Base-by-base conservation (phyloP, 1,140 invertebrate genomes). In the Cydia strobilella region DNA sequence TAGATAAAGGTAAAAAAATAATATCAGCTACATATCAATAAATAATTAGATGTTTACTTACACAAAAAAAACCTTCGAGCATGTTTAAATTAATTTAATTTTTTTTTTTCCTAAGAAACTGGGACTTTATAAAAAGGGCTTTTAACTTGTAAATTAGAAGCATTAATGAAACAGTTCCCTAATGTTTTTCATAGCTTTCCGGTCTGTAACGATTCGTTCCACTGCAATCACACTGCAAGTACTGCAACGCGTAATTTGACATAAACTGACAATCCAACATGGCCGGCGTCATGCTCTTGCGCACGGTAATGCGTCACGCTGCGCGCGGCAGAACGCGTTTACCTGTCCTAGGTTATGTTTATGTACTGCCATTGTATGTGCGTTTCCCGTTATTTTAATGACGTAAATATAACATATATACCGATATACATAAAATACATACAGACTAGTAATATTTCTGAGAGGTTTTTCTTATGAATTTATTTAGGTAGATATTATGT, bases 271-370 rank as follows among this genome's bases (percentile, higher is more conserved):
- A 42, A 39, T 65, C 65, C 65, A 69, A 69, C 6, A 69, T 69
- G 65, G 65, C 65, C 27, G 35, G 27, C 35, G 65, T 39, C 65
- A 69, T 39, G 65, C 65, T 31, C 65, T 1, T 39, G 65, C 65
- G 65, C 65, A 35, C 9, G n/a, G 15, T 69, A 69, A 69, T 42
- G 35, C 65, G 65, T 39, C 65, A 69, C 35, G 65, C 63, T 39
- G 65, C 35, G 15, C 7, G 27, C 65, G n/a, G n/a, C 31, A 4
- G 35, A 18, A 42, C 15, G 15, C 31, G 65, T 42, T 69, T 39
- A 35, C 65, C 27, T n/a, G n/a, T n/a, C n/a, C n/a, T 20, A 42
- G 65, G 65, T 69, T 69, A 35, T 69, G 54, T 59, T 59, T 59
- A 59, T 59, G 54, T 20, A 59, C 54, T 59, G 2, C 20, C 51